Base-by-base conservation (phyloP, 23 tunicate species). In the Styela plicata region DNA sequence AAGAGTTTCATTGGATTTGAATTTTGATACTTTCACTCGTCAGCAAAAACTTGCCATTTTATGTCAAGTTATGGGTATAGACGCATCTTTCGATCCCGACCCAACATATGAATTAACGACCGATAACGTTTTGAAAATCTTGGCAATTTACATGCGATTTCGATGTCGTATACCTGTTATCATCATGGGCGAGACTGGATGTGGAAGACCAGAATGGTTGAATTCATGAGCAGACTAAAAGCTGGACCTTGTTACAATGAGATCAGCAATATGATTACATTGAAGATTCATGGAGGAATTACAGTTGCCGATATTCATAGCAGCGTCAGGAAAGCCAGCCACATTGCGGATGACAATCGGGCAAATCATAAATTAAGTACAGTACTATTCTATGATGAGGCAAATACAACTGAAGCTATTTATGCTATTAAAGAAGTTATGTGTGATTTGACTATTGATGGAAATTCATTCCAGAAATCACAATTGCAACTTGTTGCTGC, bases 161-260 rank as follows among this genome's bases (percentile, higher is more conserved):
- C 84, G 94, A 21, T 89, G 94, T 66, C 85, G 70, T 18, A 89
- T 90, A 52, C 96, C 96, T 53, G 96, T 90, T 2, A 82, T 90
- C n/a, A 64, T 90, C 24, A 90, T 90, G 96, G 96, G 96, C 2
- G 96, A 90, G 69, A 90, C 96, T 74, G 96, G 96, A 36, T 89
- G 94, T 85, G 94, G 94, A 69, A 89, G 65, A 89, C 94, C 18
- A 78, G 94, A 52, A 90, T 90, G 96, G 80, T 90, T 67, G 89
- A 90, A 66, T 90, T 90, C 52, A 90, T 90, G 84, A 90, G 96
- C 86, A 85, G 82, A 2, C 78, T 90, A 31, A 85, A 85, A 82
- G 52, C 74, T 3, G 80, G 57, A 16, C 52, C 24, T 13, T 22
- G 18, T 19, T 17, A 36, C 34, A 36, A 36, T 22, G 20, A 20